Evolutionary conservation across 2,113 vertebrate genomes (phyloP), one percentile per base, ranked within the genome.

Genomic region (Pristiophorus japonicus): DNA sequence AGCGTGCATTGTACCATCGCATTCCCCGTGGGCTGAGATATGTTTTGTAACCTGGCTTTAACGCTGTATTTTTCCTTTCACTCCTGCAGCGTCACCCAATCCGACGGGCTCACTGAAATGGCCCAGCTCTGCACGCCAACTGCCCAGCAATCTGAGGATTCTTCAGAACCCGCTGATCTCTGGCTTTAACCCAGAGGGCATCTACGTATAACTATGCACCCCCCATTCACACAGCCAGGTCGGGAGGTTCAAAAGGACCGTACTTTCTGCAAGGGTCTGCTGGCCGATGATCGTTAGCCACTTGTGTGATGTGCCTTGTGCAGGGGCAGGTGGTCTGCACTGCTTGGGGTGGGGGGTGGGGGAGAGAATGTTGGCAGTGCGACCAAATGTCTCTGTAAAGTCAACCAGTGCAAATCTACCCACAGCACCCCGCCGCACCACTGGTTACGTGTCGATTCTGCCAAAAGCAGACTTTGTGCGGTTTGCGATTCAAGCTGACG

Each of bases 161-260:
- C 98, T 99, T 11, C 98, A 99, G 96, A 99, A 98, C 95, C 98
- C 98, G 4, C 97, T 99, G 95, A 98, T 98, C 0, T 98, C 99
- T 63, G 98, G 98, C 84, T 98, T 99, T 96, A 99, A 99, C 97
- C 99, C 99, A 0, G 99, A 99, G 96, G 99, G 99, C 94, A 99
- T 99, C 97, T 99, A 99, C 24, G 99, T 99, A 97, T 99, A 97
- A 98, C 96, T 95, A 67, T 81, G n/a, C 96, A 92, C 96, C 97
- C 97, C 96, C 24, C 96, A 95, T 95, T 96, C 94, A 96, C 97
- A 95, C 96, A 96, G 96, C 96, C 96, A 94, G 96, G 47, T 90
- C 90, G 96, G 96, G 38, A 4, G 97, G 96, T 96, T 96, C 96
- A 96, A 42, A 45, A 96, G 96, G 96, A 81, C 4, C 55, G 95